Conservation (phyloP, 2,113 vertebrate genomes). For the Acanthisitta chloris region DNA sequence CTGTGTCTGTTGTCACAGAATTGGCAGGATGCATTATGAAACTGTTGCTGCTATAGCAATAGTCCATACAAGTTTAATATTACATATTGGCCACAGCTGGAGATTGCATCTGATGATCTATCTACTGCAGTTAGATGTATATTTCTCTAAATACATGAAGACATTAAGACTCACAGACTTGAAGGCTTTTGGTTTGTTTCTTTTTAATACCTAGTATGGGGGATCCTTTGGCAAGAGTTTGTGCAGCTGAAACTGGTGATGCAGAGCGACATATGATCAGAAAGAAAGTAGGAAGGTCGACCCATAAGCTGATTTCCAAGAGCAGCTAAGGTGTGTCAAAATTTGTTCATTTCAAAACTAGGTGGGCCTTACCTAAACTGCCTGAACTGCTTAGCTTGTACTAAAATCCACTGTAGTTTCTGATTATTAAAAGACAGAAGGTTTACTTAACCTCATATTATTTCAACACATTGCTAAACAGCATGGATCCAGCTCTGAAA, state of each 20-base stretch:
- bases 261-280: neutral
- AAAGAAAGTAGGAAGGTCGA: neutral
- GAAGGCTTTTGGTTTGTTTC: neutral
- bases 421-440: neutral
- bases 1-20: neutral
- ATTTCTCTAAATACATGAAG: neutral
- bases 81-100: neutral
- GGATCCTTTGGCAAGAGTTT: neutral
- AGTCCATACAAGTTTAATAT: neutral
- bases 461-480: neutral
- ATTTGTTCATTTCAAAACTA: neutral
- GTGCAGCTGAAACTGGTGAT: neutral
- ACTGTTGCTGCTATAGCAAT: neutral
- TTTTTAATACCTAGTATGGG: neutral
- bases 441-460: neutral
- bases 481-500: neutral
- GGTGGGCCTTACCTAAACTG: neutral
- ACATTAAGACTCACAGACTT: neutral
- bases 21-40: neutral
- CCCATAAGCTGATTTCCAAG: neutral
- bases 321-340: neutral
- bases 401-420: neutral
- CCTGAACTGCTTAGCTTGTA: neutral
- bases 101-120: neutral
- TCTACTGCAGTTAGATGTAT: neutral